These are phyloP conservation scores for Solenodon paradoxus DNA, from an alignment of 2,113 vertebrate species.

Conservation along the genomic window DNA sequence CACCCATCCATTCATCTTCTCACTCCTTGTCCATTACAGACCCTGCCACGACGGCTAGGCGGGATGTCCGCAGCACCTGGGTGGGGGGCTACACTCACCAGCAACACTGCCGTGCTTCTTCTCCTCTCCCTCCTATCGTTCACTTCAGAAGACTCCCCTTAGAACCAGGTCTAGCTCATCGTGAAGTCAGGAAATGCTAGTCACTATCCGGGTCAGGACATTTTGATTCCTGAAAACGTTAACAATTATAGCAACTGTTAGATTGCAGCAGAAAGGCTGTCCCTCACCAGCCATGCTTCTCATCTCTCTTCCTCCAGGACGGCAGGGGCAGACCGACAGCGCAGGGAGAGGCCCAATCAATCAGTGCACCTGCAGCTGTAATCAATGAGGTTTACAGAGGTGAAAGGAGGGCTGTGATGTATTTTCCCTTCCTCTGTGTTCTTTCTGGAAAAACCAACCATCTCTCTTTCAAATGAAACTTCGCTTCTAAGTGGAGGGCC, in stretches of 20 bases:
- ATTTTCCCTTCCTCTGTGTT: not conserved
- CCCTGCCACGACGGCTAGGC: too few relatives aligned
- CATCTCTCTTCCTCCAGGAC: not conserved
- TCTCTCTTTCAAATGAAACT: not conserved
- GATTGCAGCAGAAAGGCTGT: not conserved
- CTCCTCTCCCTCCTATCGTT: too few relatives aligned
- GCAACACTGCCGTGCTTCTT: too few relatives aligned
- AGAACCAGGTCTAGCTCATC: not conserved
- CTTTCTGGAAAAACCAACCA: slow-evolving; percentile 22
- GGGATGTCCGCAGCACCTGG: too few relatives aligned
- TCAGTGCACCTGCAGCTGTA: slow-evolving; percentile 64
- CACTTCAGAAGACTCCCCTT: too few relatives aligned
- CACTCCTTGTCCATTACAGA: too few relatives aligned
- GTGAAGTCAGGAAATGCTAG: not conserved
- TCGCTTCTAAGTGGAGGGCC: too few relatives aligned
- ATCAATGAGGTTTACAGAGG: slow-evolving; percentile 50
- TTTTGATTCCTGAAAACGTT: not conserved
- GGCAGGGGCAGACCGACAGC: not conserved
- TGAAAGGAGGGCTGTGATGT: not conserved
- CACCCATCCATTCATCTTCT: too few relatives aligned
- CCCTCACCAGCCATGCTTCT: not conserved
- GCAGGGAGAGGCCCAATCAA: not conserved
- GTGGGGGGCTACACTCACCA: too few relatives aligned
- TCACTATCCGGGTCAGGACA: not conserved
- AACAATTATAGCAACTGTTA: not conserved